Base-by-base conservation (phyloP, 2,888 invertebrate genomes). In the Spodoptera picta region DNA sequence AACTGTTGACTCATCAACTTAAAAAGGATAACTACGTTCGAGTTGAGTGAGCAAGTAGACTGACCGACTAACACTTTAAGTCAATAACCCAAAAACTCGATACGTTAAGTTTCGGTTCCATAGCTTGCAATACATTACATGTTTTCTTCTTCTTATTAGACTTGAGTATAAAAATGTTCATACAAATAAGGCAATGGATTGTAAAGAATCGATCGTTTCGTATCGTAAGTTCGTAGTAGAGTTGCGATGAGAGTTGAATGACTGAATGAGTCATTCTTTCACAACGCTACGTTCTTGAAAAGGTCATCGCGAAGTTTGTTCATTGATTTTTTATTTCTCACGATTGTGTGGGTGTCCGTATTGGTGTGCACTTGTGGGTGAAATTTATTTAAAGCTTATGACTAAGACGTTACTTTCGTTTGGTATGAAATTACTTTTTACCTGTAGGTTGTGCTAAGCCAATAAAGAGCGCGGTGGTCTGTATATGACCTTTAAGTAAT, bases 181-280 rank as follows among this genome's bases (percentile, higher is more conserved):
- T 79, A 86, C 81, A 84, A 84, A 87, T 71, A 74, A 81, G 60
- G 76, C 45, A 60, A 14, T 80, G 79, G 50, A 80, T 46, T 66
- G 0, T 9, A 54, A 78, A 73, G 50, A 60, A 36, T 11, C 52
- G 60, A 60, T 23, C 6, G 9, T 48, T 0, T 69, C 67, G 51
- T 47, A 69, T 69, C 55, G 73, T 49, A 49, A 19, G 14, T n/a
- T 52, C 46, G 36, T 67, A 52, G 66, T 66, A 63, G 67, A 63
- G 60, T 31, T 65, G 57, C 66, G 46, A 65, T 54, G 55, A 63
- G 77, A 82, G 92, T 92, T 92, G 91, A 92, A 92, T 90, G 92
- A 92, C 92, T 91, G 69, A 70, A 68, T 92, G 92, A 92, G 75
- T 91, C 92, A 92, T 62, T 85, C 85, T 88, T 88, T 88, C 86